A percentile compares a stretch with the other conserved stretches of the same genome.
These are phyloP conservation scores for Heteractis magnifica DNA, from an alignment of 92 coral and sea anemone genomes.

Conservation along the genomic window DNA sequence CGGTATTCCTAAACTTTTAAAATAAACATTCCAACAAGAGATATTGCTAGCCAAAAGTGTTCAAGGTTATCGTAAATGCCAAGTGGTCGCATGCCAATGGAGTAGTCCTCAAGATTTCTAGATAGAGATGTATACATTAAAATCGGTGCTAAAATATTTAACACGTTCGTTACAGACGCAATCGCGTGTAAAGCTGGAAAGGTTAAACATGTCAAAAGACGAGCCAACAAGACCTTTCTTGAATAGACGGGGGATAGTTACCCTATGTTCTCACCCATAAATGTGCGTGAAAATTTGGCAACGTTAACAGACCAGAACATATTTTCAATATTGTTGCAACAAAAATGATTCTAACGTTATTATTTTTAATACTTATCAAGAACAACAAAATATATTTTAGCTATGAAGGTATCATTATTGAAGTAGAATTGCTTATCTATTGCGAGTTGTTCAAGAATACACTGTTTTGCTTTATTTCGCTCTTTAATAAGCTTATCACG, in stretches of 20 bases:
- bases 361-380: too few relatives aligned
- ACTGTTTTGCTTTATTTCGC: too few relatives aligned
- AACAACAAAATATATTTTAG: too few relatives aligned
- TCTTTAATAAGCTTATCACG: not conserved
- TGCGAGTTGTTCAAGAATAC: too few relatives aligned
- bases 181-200: not conserved
- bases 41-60: constrained; percentile 2
- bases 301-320: not conserved
- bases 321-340: not conserved
- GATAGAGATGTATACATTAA: constrained; percentile 5
- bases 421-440: too few relatives aligned
- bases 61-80: constrained; percentile 4
- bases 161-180: not conserved
- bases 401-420: too few relatives aligned
- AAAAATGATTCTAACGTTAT: too few relatives aligned
- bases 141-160: constrained; percentile 1
- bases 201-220: not conserved
- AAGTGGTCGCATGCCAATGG: constrained; percentile 8
- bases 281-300: not conserved
- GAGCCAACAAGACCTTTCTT: not conserved
- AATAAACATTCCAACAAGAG: constrained; percentile 14
- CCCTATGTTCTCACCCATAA: not conserved
- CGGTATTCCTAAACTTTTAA: constrained; percentile 6
- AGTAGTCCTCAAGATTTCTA: constrained; percentile 3
- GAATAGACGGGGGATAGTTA: not conserved